Percentiles rank a stretch among this genome's conserved stretches.
Conservation (phyloP, 2,113 vertebrate species). For the Leucopsar rothschildi region DNA sequence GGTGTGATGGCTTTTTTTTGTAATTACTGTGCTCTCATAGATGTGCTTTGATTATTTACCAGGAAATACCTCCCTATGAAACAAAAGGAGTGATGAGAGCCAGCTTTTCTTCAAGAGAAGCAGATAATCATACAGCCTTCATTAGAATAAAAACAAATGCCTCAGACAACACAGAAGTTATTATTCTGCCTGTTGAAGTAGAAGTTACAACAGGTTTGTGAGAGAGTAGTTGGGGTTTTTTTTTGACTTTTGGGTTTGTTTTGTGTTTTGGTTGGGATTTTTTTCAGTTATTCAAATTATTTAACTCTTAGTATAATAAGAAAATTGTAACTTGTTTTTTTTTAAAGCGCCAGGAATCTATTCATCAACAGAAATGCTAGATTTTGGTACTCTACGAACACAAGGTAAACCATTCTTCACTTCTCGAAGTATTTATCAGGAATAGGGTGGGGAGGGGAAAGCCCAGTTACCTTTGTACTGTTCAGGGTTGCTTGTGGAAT, state of each 20-base stretch:
- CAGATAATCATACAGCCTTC: conserved; percentile 97
- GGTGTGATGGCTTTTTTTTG: neutral
- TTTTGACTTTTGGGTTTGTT: neutral
- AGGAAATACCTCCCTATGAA: conserved; percentile 99
- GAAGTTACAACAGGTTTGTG: conserved; percentile 94
- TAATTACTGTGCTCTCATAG: neutral
- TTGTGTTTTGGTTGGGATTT: neutral
- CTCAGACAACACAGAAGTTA: conserved; percentile 89
- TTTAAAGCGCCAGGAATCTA: conserved; percentile 80
- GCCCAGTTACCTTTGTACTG: neutral
- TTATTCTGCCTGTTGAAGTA: conserved; percentile 96
- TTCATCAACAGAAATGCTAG: conserved; percentile 93
- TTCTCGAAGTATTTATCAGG: neutral
- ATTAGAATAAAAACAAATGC: conserved; percentile 98
- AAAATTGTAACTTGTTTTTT: neutral
- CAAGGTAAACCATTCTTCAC: conserved; percentile 76
- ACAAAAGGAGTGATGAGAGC: conserved; percentile 99
- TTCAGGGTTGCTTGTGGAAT: neutral
- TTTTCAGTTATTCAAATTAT: neutral
- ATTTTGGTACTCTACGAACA: conserved; percentile 96
- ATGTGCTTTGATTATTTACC: conserved; percentile 23
- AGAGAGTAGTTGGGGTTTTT: neutral
- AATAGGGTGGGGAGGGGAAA: neutral
- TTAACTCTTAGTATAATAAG: neutral
- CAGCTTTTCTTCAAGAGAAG: conserved; percentile 96